Evolutionary conservation across 2,113 vertebrate species (phyloP), one percentile per base, ranked within the genome.

Genomic region (Anguilla rostrata): DNA sequence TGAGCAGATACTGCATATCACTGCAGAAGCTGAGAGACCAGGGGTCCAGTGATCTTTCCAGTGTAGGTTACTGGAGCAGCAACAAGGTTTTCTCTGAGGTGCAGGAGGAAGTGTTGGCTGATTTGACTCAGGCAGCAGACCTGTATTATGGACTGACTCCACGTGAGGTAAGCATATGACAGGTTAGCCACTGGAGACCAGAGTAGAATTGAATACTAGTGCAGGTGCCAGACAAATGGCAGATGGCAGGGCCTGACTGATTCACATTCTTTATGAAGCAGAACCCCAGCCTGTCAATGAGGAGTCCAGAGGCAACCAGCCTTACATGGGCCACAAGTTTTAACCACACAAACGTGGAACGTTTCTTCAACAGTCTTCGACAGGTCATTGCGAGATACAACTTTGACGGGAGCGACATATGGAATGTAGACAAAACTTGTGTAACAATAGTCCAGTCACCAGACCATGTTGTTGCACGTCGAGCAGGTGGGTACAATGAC

Each of bases 1-100:
- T 87, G 82, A 87, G 82, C 82, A 83, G 63, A 86, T 83, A 57
- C 81, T 83, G 81, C 81, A 82, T 82, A 82, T 86, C 39, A 82
- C 39, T 82, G 80, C 80, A 81, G 80, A 63, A 63, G 60, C 60
- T 63, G 18, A 39, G 80, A 81, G 34, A 41, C 80, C 39, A 81
- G 79, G 79, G 85, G 34, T 34, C 34, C 34, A 34, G 34, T 34
- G 34, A 34, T 34, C 34, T 34, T 34, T 34, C 34, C 34, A 34
- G 34, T 34, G 34, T 34, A 34, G 34, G 34, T 34, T 34, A 34
- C 34, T 1, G 34, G 34, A 34, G 34, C 1, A 34, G 34, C 34
- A 34, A 34, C 34, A 34, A 34, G 34, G 34, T 34, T 34, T 34
- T 34, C 34, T 34, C 34, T 34, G 34, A 34, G 34, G 34, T 34